A percentile compares a stretch with the other conserved stretches of the same genome.
phyloP scores from a whole-genome alignment of 1,140 invertebrate species.

The Psilanteris sp. region DNA sequence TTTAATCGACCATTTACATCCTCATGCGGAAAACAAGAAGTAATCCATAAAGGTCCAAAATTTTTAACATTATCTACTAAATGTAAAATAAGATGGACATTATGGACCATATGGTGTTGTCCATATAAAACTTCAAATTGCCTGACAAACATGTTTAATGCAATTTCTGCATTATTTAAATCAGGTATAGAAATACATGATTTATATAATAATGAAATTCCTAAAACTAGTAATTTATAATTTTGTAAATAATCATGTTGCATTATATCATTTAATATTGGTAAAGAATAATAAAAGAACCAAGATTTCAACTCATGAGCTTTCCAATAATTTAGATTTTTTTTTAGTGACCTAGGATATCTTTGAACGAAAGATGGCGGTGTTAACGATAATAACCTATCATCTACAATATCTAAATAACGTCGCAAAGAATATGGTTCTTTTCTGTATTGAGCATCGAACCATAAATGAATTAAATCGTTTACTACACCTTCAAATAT shows the following conservation, averaged over 20 bases:
- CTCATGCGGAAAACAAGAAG: no score
- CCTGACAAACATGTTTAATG: conserved; percentile 18
- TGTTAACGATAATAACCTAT: conserved; percentile 14
- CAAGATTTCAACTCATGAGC: conserved; percentile 46
- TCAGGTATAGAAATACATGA: not conserved
- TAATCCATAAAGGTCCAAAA: conserved; percentile 48
- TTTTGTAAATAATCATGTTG: conserved; percentile 1
- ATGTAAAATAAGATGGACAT: conserved; percentile 48
- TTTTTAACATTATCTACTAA: conserved; percentile 33
- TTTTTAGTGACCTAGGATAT: conserved; percentile 13
- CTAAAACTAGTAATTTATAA: conserved; percentile 7
- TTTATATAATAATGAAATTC: conserved; percentile 7
- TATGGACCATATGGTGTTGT: conserved; percentile 14
- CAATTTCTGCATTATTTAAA: conserved; percentile 46
- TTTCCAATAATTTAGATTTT: conserved; percentile 26
- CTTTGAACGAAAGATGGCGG: conserved; percentile 44
- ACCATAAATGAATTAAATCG: conserved; percentile 43
- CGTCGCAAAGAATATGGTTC: conserved; percentile 24
- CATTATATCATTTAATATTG: conserved; percentile 13
- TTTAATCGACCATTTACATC: conserved; percentile 34
- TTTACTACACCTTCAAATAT: conserved; percentile 42
- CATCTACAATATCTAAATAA: conserved; percentile 14
- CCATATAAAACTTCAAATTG: conserved; percentile 55
- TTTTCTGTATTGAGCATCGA: not conserved
- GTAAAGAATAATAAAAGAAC: conserved; percentile 44